Conservation (phyloP, 2,888 invertebrate species). For the Andrena hattorfiana region DNA sequence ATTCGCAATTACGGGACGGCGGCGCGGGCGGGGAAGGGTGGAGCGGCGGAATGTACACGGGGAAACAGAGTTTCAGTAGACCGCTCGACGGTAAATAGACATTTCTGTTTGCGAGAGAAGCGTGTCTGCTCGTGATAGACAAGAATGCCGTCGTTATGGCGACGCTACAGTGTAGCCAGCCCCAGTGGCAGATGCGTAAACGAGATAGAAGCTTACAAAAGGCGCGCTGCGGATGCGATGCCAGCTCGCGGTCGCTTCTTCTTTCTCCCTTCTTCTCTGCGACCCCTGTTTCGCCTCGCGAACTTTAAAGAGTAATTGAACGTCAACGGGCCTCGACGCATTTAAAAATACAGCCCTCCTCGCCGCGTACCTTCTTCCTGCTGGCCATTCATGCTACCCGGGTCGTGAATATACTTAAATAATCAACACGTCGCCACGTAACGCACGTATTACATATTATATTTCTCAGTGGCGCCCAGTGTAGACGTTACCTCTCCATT, state of each 20-base stretch:
- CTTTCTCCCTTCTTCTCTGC: slow-evolving; percentile 47
- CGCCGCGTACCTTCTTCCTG: background rate
- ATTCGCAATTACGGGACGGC: slow-evolving; percentile 4
- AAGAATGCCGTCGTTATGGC: slow-evolving; percentile 73
- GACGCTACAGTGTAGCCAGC: slow-evolving; percentile 60
- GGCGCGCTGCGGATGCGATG: slow-evolving; percentile 73
- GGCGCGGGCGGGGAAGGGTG: background rate
- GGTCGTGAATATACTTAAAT: slow-evolving; percentile 13
- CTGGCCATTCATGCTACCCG: slow-evolving; percentile 9
- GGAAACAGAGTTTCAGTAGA: slow-evolving; percentile 52
- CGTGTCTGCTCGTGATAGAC: slow-evolving; percentile 68
- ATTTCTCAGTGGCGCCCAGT: background rate
- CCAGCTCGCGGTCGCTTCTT: slow-evolving; percentile 45
- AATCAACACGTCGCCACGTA: background rate
- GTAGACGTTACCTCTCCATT: background rate
- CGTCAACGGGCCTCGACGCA: slow-evolving; percentile 76
- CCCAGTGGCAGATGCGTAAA: slow-evolving; percentile 77
- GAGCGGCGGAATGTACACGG: slow-evolving; percentile 16
- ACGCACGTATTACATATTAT: background rate
- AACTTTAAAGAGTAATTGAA: slow-evolving; percentile 82
- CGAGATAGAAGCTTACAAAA: slow-evolving; percentile 81
- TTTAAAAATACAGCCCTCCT: slow-evolving; percentile 62
- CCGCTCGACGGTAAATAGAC: slow-evolving; percentile 69
- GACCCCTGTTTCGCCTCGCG: slow-evolving; percentile 66
- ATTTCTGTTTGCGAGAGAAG: slow-evolving; percentile 61